Conservation (phyloP, 2,797 vertebrate species). For the Momotus momota region DNA sequence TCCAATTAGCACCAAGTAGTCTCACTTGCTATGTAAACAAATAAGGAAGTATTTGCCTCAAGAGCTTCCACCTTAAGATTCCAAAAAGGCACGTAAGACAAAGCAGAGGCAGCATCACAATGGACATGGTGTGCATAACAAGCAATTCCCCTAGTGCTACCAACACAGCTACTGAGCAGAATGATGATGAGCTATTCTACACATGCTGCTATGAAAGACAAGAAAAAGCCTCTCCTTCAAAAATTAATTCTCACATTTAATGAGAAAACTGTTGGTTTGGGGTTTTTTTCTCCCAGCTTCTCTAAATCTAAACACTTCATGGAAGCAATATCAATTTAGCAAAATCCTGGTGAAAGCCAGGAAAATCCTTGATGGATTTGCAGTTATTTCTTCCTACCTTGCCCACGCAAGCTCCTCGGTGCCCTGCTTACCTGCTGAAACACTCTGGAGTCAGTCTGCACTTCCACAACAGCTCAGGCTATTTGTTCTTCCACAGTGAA, state of each 20-base stretch:
- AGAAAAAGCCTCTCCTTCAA: background rate
- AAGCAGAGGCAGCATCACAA: slow-evolving; percentile 13
- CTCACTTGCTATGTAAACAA: background rate
- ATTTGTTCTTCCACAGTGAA: background rate
- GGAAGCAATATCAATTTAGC: background rate
- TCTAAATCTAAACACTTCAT: background rate
- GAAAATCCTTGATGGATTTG: background rate
- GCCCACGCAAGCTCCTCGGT: background rate
- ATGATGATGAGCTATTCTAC: background rate
- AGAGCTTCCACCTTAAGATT: background rate
- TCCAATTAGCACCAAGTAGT: background rate
- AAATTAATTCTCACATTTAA: background rate
- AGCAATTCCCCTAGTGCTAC: background rate
- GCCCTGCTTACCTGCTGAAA: background rate
- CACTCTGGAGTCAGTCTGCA: background rate
- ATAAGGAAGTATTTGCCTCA: background rate
- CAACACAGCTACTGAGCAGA: background rate
- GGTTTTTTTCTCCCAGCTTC: background rate
- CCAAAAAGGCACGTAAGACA: background rate
- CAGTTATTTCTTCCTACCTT: background rate
- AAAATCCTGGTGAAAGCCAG: background rate
- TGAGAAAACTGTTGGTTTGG: background rate
- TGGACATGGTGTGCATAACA: background rate
- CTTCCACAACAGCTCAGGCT: background rate
- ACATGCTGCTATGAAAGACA: background rate